Base-by-base conservation (phyloP, 2,797 vertebrate species). In the Enteromius mattozi region DNA sequence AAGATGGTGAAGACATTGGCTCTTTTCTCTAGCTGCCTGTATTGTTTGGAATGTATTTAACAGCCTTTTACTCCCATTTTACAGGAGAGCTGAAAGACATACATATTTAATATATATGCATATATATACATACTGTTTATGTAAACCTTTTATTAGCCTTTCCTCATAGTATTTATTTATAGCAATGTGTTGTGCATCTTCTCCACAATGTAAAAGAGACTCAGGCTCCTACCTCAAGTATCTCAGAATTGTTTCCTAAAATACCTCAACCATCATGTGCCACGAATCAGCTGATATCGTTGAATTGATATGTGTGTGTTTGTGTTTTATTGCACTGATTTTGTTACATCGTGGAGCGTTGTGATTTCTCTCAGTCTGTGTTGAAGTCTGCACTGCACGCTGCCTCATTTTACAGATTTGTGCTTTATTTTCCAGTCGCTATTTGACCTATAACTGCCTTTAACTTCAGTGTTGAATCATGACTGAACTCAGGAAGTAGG, bases 41-140 rank as follows among this genome's bases (percentile, higher is more conserved):
- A 88, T 85, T 68, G 86, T 88, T 88, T 76, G 75, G 90, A 94
- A 92, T 90, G 90, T 93, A 91, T 90, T 90, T 90, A 90, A 93
- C 91, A 93, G 92, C 91, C 84, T 91, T 93, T 92, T 93, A 92
- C 92, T 94, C 93, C 93, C 89, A 85, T 95, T 96, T 95, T 94
- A 95, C 92, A 95, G 94, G 93, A 94, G 94, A 89, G 93, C 93
- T 94, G 93, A 93, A 47, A 90, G 89, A 92, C 90, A 92, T 92
- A 94, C 87, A 92, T 89, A 93, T 94, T 94, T 95, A 95, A 95
- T 95, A 95, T 95, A 94, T 95, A 94, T 82, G 47, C 80, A 61
- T 54, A 85, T 72, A 83, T 54, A 75, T 68, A 66, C 65, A 80
- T 86, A 69, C 80, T 71, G 14, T 85, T 78, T 86, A 82, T 94